A percentile compares a stretch with the other conserved stretches of the same genome.
These are phyloP conservation scores for Plecotus auritus DNA, from an alignment of 2,113 vertebrate genomes.

Conservation along the genomic window DNA sequence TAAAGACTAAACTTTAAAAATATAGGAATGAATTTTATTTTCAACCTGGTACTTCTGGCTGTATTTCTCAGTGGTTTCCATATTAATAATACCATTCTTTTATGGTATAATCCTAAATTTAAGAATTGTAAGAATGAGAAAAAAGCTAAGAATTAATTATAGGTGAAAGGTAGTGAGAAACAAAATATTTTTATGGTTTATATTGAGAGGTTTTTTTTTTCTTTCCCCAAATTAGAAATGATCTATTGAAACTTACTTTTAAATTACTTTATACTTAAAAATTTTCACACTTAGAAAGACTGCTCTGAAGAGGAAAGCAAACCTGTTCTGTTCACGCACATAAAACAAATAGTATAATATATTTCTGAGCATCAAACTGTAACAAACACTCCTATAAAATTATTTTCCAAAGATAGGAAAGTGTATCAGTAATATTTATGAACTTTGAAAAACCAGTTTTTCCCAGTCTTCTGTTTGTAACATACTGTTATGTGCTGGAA, in stretches of 20 bases:
- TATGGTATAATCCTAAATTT: background rate
- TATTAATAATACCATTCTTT: background rate
- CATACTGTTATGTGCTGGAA: background rate
- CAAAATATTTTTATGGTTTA: background rate
- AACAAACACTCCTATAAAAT: background rate
- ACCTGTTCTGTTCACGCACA: background rate
- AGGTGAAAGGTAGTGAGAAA: background rate
- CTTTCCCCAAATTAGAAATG: background rate
- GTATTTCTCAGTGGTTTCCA: background rate
- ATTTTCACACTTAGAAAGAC: background rate
- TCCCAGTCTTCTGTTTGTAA: background rate
- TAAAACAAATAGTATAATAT: background rate
- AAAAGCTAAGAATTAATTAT: background rate
- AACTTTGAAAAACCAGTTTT: background rate
- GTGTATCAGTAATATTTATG: background rate
- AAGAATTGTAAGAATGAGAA: constrained; percentile 4
- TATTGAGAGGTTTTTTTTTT: background rate
- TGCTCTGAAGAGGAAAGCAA: background rate
- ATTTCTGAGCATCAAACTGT: background rate
- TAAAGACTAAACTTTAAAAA: background rate
- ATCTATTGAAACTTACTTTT: background rate
- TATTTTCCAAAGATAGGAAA: background rate
- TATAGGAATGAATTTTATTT: background rate
- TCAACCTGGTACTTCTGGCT: background rate
- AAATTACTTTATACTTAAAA: background rate